Conservation (phyloP, 2,113 vertebrate species). For the Hyperopisus bebe region DNA sequence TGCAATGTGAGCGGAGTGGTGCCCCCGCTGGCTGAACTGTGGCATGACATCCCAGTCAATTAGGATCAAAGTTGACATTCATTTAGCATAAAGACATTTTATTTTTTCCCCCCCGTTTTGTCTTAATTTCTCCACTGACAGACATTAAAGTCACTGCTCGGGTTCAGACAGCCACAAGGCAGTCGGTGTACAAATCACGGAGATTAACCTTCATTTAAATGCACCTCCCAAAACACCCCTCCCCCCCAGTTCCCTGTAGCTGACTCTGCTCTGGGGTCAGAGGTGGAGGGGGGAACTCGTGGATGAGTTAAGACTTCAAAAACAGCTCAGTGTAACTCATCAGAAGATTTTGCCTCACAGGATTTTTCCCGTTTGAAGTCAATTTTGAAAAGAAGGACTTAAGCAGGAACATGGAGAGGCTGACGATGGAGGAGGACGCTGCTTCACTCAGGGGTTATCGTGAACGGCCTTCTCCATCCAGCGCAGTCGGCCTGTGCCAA, state of each 20-base stretch:
- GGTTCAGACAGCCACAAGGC: slow-evolving; percentile 28
- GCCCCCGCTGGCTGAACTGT: background rate
- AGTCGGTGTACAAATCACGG: slow-evolving; percentile 34
- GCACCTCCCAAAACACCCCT: background rate
- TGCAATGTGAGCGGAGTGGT: too few species aligned
- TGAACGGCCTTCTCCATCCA: background rate
- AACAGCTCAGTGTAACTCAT: background rate
- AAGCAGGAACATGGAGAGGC: background rate
- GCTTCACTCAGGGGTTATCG: background rate
- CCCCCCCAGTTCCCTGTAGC: slow-evolving; percentile 19
- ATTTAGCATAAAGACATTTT: background rate
- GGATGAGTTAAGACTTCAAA: background rate
- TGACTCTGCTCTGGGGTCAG: background rate
- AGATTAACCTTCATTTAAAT: slow-evolving; percentile 49
- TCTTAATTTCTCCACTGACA: background rate
- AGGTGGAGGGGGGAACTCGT: background rate
- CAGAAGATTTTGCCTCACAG: background rate
- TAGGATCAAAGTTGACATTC: background rate
- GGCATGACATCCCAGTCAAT: background rate
- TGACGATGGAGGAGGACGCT: background rate
- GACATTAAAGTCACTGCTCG: background rate
- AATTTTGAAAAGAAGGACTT: too few species aligned
- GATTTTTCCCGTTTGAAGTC: slow-evolving; percentile 14
- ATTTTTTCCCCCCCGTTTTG: background rate
- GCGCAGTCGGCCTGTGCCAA: background rate